Conservation (phyloP, 2,888 invertebrate genomes). For the Platerodrilus igneus region DNA sequence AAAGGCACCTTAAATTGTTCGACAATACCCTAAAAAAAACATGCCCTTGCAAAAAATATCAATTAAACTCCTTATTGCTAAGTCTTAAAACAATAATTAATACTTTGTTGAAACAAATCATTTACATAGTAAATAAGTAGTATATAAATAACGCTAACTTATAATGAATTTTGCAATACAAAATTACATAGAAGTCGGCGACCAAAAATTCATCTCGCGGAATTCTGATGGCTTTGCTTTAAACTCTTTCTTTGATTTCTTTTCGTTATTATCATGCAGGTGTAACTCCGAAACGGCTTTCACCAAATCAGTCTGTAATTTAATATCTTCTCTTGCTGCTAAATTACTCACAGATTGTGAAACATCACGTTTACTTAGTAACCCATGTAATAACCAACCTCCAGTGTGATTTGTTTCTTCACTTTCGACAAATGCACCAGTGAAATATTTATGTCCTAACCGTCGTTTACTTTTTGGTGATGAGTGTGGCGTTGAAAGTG, state of each 20-base stretch:
- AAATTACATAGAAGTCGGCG: slow-evolving; percentile 74
- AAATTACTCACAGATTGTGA: slow-evolving; percentile 55
- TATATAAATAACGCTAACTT: too few species aligned
- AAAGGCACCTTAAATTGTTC: too few species aligned
- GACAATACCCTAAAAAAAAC: too few species aligned
- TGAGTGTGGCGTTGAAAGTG: slow-evolving; percentile 57
- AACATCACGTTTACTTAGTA: slow-evolving; percentile 60
- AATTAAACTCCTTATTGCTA: too few species aligned
- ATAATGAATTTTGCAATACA: too few species aligned
- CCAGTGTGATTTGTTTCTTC: slow-evolving; percentile 50
- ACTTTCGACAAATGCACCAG: slow-evolving; percentile 48
- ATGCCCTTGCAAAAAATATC: too few species aligned
- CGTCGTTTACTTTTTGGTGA: slow-evolving; percentile 56
- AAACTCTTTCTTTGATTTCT: too few species aligned
- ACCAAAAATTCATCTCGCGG: slow-evolving; percentile 81
- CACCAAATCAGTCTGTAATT: slow-evolving; percentile 9
- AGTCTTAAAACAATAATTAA: too few species aligned
- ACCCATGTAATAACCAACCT: slow-evolving; percentile 60
- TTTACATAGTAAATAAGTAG: too few species aligned
- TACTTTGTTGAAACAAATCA: too few species aligned
- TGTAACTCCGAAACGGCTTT: slow-evolving; percentile 34
- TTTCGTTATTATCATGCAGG: too few species aligned
- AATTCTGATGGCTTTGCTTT: slow-evolving; percentile 66
- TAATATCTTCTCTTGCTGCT: slow-evolving; percentile 55
- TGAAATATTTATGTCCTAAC: slow-evolving; percentile 57